Conservation (phyloP, 2,797 vertebrate species). For the Rallus crepitans region DNA sequence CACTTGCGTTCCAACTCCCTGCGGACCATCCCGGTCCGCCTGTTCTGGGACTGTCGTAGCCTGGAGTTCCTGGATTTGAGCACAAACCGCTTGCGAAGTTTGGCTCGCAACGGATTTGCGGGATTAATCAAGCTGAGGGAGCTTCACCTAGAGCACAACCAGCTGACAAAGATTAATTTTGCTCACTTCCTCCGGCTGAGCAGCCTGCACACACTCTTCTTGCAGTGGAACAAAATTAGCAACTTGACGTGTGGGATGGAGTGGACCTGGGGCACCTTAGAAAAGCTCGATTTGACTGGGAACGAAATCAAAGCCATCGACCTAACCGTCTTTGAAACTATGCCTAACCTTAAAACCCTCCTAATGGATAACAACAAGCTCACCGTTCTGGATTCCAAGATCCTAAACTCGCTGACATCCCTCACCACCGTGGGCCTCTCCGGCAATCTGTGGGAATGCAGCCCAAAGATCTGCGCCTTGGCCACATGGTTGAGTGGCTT, state of each 20-base stretch:
- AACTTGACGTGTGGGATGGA: conserved; percentile 97
- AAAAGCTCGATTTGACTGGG: conserved; percentile 96
- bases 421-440: conserved; percentile 93
- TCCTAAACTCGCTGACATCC: conserved; percentile 90
- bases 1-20: conserved; percentile 97
- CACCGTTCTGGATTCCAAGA: conserved; percentile 89
- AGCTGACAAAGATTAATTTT: conserved; percentile 99
- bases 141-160: conserved; percentile 99
- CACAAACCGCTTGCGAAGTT: conserved; percentile 96
- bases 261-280: conserved; percentile 97
- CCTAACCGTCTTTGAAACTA: conserved; percentile 93
- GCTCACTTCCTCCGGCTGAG: conserved; percentile 98
- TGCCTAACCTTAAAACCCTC: conserved; percentile 96
- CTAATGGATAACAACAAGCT: conserved; percentile 99
- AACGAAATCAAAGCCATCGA: conserved; percentile 95
- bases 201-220: conserved; percentile 94
- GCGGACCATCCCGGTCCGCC: conserved; percentile 95
- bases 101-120: conserved; percentile 98
- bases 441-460: conserved; percentile 98
- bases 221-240: conserved; percentile 99
- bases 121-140: conserved; percentile 98
- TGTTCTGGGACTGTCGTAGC: conserved; percentile 99
- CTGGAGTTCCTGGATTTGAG: conserved; percentile 97
- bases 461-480: conserved; percentile 94
- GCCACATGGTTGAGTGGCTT: conserved; percentile 96